Conservation (phyloP, 2,888 invertebrate species). For the Drosophila mercatorum region DNA sequence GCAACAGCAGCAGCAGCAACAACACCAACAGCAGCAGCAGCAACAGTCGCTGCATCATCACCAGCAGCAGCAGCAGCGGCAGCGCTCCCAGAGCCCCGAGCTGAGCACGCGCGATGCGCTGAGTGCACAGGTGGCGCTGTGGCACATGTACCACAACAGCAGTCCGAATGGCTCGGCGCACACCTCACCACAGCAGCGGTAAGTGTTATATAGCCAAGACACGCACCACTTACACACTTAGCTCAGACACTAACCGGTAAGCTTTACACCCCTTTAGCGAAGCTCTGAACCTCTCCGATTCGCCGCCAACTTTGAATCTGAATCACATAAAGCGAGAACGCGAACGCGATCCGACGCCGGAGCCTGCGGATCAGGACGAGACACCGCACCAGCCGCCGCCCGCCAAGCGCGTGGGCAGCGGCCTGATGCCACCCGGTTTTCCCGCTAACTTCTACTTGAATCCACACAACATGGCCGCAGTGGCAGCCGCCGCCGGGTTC, state of each 20-base stretch:
- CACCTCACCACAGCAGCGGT: constrained; percentile 85
- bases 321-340: constrained; percentile 86
- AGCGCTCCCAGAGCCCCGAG: constrained; percentile 84
- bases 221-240: constrained; percentile 12
- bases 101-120: constrained; percentile 85
- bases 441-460: constrained; percentile 78
- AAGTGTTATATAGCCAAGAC: constrained; percentile 55
- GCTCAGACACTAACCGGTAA: constrained; percentile 34
- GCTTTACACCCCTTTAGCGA: constrained; percentile 86
- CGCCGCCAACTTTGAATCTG: constrained; percentile 85
- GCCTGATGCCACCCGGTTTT: constrained; percentile 67
- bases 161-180: constrained; percentile 85
- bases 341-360: constrained; percentile 83
- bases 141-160: constrained; percentile 92
- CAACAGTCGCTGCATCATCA: constrained; percentile 50
- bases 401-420: constrained; percentile 85
- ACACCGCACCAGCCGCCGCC: constrained; percentile 87
- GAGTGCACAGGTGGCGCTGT: constrained; percentile 90
- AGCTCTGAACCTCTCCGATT: constrained; percentile 92
- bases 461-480: constrained; percentile 75
- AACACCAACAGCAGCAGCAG: constrained; percentile 56
- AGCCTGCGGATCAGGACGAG: constrained; percentile 83
- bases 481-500: constrained; percentile 64
- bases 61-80: constrained; percentile 68
- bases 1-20: constrained; percentile 42